Evolutionary conservation across 1,140 invertebrate genomes (phyloP).

Genomic region (Drosophila nikananu): DNA sequence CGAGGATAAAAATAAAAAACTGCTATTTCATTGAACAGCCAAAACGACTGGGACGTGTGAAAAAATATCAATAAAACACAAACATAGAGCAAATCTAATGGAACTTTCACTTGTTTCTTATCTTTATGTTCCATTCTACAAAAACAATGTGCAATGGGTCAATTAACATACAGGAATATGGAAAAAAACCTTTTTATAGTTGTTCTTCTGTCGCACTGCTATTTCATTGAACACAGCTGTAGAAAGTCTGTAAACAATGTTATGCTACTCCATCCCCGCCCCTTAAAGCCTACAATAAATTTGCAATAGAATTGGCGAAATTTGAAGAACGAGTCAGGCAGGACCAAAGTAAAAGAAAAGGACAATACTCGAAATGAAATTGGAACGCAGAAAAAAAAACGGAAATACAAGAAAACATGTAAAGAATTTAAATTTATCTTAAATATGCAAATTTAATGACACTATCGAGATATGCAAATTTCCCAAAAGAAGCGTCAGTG

Average conservation of each 20-base stretch:
- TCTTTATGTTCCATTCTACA: too few species aligned
- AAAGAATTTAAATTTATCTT: slow-evolving; percentile 77
- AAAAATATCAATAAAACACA: too few species aligned
- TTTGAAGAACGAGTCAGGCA: slow-evolving; percentile 63
- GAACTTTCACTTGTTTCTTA: too few species aligned
- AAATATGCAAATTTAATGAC: slow-evolving; percentile 78
- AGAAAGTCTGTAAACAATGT: slow-evolving; percentile 61
- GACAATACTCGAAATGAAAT: slow-evolving; percentile 46
- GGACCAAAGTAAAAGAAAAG: slow-evolving; percentile 29
- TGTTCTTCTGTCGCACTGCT: too few species aligned
- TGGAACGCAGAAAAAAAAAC: slow-evolving; percentile 28
- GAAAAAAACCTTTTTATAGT: too few species aligned
- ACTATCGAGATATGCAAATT: slow-evolving; percentile 78
- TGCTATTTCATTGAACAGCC: too few species aligned
- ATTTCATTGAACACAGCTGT: too few species aligned
- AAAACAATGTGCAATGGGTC: too few species aligned
- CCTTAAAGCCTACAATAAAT: slow-evolving; percentile 52
- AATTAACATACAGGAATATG: too few species aligned
- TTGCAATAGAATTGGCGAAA: slow-evolving; percentile 52
- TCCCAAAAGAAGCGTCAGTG: slow-evolving; percentile 15
- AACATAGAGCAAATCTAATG: too few species aligned
- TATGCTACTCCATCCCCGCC: slow-evolving; percentile 6
- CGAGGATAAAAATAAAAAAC: too few species aligned
- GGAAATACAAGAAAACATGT: slow-evolving; percentile 54
- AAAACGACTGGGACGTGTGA: too few species aligned